These are phyloP conservation scores for Pituophis catenifer DNA, from an alignment of 2,113 vertebrate species.

Conservation along the genomic window DNA sequence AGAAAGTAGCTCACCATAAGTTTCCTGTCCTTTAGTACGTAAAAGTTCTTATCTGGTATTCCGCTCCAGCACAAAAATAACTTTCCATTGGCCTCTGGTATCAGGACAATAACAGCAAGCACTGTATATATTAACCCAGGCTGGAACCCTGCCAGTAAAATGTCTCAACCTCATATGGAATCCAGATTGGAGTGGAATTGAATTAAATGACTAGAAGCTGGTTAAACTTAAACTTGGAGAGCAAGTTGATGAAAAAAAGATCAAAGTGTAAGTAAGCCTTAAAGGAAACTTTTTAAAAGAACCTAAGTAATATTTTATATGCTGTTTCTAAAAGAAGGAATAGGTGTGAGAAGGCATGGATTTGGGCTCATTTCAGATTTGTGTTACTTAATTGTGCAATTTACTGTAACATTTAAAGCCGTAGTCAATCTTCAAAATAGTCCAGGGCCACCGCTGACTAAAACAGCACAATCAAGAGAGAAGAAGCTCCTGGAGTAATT, in stretches of 20 bases:
- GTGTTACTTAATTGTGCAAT: neutral
- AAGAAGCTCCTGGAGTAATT: neutral
- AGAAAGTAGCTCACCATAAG: neutral
- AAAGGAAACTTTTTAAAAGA: neutral
- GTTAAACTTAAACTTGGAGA: slow-evolving; percentile 65
- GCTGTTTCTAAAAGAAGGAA: slow-evolving; percentile 36
- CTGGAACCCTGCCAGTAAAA: slow-evolving; percentile 31
- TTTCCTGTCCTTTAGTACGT: neutral
- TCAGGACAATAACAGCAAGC: slow-evolving; percentile 7
- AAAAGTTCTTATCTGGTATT: slow-evolving; percentile 7
- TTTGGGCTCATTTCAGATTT: neutral
- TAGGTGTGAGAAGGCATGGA: neutral
- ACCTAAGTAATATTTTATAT: slow-evolving; percentile 16
- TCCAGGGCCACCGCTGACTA: too few species aligned
- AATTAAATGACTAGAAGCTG: slow-evolving; percentile 58
- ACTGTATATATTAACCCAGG: slow-evolving; percentile 35
- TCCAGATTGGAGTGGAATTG: slow-evolving; percentile 42
- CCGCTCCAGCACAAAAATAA: neutral
- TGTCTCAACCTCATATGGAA: slow-evolving; percentile 37
- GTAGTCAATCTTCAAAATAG: neutral
- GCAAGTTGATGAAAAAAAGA: slow-evolving; percentile 48
- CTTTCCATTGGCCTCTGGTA: slow-evolving; percentile 39
- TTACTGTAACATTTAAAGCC: neutral
- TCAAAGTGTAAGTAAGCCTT: slow-evolving; percentile 54
- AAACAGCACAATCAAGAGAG: neutral